phyloP scores from a whole-genome alignment of 2,113 vertebrate species.

The Aix galericulata region DNA sequence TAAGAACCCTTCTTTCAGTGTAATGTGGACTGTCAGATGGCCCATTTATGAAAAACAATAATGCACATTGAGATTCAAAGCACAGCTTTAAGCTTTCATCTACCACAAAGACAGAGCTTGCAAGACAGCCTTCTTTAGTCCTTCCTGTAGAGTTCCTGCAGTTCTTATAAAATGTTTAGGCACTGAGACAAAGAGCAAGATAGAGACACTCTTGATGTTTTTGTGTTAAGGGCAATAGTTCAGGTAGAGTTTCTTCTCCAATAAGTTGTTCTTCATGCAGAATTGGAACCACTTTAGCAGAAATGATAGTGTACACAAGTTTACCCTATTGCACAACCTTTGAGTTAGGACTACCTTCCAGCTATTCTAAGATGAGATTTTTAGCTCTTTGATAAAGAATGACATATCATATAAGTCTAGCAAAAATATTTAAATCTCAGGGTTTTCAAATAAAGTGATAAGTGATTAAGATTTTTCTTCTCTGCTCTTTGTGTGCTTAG shows the following conservation, averaged over 20 bases:
- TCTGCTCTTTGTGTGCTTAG: fast-evolving
- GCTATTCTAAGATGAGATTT: neutral
- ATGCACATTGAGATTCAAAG: neutral
- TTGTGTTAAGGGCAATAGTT: neutral
- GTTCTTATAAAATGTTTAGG: neutral
- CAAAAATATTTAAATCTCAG: neutral
- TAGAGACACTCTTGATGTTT: neutral
- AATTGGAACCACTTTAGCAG: neutral
- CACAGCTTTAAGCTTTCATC: neutral
- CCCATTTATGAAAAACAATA: neutral
- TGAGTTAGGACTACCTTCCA: neutral
- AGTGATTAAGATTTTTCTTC: neutral
- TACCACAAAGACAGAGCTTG: neutral
- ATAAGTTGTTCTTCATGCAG: neutral
- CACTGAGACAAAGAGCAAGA: neutral
- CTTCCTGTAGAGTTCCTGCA: neutral
- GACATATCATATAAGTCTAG: neutral
- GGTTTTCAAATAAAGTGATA: neutral
- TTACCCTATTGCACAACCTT: neutral
- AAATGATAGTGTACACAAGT: neutral
- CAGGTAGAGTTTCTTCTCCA: neutral
- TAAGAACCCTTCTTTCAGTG: neutral
- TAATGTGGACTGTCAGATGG: neutral
- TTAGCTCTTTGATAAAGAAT: neutral
- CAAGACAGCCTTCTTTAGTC: neutral